Base-by-base conservation (phyloP, 2,888 invertebrate genomes). In the Drosophila flavopinicola region DNA sequence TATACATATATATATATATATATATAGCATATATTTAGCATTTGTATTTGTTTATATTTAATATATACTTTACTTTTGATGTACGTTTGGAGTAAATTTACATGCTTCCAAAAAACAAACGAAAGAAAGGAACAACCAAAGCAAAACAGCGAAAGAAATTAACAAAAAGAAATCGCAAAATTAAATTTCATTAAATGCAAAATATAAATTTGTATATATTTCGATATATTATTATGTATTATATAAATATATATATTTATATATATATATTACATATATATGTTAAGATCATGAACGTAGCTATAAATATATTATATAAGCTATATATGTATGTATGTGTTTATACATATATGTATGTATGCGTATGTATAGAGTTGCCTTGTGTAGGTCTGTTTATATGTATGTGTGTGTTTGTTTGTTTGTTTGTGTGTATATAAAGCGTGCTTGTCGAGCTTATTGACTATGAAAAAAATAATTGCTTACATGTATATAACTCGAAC, bases 391-490 rank as follows among this genome's bases (percentile, higher is more conserved):
- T 33, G 17, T 63, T 2, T 54, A 6, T 38, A 6, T 39, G 25
- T 44, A 9, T 42, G 7, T 45, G n/a, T 54, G 27, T 23, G 7
- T 27, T 15, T 37, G 32, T 23, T 10, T 63, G 33, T 24, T 45
- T 45, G 44, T 59, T 37, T 49, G 42, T 44, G 1, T 29, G 23
- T 54, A 17, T 69, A 17, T 59, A 84, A 74, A 80, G 84, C 85
- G 77, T 77, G 78, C 65, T 64, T 66, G 64, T n/a, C 42, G 57
- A 66, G 80, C 74, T 84, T 79, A 66, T 42, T 42, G 54, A 73
- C 68, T 71, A 71, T 57, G 35, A 73, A 73, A 71, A 73, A 71
- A 66, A 63, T 64, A 65, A 17, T 45, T 53, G 45, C 57, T 52
- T 72, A 61, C 15, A 23, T 33, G 29, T 29, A 25, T 2, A 44